Evolutionary conservation across 2,888 invertebrate species (phyloP), one percentile per base, ranked within the genome.

Genomic region (Dryobota labecula): DNA sequence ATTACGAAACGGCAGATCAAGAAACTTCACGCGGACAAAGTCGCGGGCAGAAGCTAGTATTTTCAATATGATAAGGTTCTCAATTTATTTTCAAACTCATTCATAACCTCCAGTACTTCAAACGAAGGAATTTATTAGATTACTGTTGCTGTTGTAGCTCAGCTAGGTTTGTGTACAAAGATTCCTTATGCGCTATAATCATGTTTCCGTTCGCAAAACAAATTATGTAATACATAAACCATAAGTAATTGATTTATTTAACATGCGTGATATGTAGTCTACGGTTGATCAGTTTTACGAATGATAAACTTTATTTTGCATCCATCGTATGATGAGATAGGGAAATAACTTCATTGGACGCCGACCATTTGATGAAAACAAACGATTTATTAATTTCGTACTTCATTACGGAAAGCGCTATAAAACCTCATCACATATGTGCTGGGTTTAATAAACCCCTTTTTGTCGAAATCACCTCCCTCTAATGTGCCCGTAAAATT

Each of bases 401-500:
- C 30, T 61, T 51, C 41, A 71, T 66, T 81, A 71, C 58, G 20
- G 63, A 53, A 18, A 62, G 6, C 30, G 60, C 36, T 64, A 64
- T 62, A 65, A 66, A 80, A 56, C 65, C 49, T 66, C 66, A 76
- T 83, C 53, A 61, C 70, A 41, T 70, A 76, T 69, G 54, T 66
- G 63, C n/a, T n/a, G 43, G 51, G 66, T 62, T 80, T 67, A 47
- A 78, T 80, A 80, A 80, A 84, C 75, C 61, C 70, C 54, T 70
- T 73, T 85, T 61, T 61, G 69, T 62, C 54, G 54, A 75, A 76
- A 73, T 57, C 43, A 63, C 57, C 68, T 68, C 73, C 57, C 68
- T 68, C 73, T 80, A 84, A 82, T 74, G 51, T 76, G 61, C 68
- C 72, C 63, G 79, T 84, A 77, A 83, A 81, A 88, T 88, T 84